Percentiles rank a stretch among this genome's conserved stretches.
phyloP scores from a whole-genome alignment of 2,888 invertebrate genomes.

The Scaptomyza reducta region DNA sequence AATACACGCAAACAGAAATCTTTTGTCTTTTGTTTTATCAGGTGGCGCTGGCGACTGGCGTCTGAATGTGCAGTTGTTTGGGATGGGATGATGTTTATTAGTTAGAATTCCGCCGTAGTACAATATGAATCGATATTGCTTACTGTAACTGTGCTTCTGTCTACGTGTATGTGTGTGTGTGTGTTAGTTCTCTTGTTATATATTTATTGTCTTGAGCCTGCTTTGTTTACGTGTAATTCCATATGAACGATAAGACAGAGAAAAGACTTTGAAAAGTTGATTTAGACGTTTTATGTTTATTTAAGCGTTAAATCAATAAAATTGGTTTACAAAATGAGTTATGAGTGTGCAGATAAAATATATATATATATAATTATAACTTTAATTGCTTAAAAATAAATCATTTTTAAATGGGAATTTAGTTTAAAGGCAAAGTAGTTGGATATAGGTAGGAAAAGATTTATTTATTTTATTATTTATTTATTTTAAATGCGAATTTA shows the following conservation, averaged over 20 bases:
- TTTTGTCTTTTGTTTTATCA: slow-evolving; percentile 43
- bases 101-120: slow-evolving; percentile 54
- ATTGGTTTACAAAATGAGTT: slow-evolving; percentile 37
- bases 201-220: slow-evolving; percentile 47
- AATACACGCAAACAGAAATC: neutral
- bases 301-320: slow-evolving; percentile 59
- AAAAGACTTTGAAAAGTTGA: slow-evolving; percentile 33
- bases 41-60: slow-evolving; percentile 39
- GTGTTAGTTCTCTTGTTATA: slow-evolving; percentile 22
- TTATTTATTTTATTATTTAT: too few relatives aligned
- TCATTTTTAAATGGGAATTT: too few relatives aligned
- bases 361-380: neutral
- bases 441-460: slow-evolving; percentile 16
- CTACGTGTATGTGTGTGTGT: neutral
- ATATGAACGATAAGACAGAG: slow-evolving; percentile 50
- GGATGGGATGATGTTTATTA: slow-evolving; percentile 20
- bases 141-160: neutral
- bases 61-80: slow-evolving; percentile 33
- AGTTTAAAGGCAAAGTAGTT: neutral
- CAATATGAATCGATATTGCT: slow-evolving; percentile 35
- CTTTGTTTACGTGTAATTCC: slow-evolving; percentile 59
- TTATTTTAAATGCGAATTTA: neutral
- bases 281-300: slow-evolving; percentile 47
- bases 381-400: too few relatives aligned
- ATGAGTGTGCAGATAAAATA: slow-evolving; percentile 22